Conservation (phyloP, 1,140 invertebrate genomes). For the Drosophila seguyi region DNA sequence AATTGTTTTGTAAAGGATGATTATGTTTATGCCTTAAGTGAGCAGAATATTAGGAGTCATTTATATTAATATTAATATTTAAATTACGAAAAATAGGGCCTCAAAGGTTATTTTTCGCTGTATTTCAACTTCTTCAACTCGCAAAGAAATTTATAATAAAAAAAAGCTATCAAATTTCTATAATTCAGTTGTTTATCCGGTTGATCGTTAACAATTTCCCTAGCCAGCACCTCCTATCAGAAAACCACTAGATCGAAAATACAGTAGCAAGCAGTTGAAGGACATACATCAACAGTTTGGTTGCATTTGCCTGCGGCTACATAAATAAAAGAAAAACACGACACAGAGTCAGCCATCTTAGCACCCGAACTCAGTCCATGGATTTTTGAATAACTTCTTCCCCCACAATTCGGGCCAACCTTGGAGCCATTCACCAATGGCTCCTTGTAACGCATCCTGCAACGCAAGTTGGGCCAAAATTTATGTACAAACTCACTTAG, state of each 20-base stretch:
- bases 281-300: constrained; percentile 18
- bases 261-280: background rate
- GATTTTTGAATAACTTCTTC: constrained; percentile 55
- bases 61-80: too few relatives aligned
- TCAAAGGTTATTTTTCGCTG: background rate
- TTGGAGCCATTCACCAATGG: constrained; percentile 16
- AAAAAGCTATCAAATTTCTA: too few relatives aligned
- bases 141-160: background rate
- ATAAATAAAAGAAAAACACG: constrained; percentile 60
- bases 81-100: too few relatives aligned
- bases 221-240: background rate
- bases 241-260: background rate
- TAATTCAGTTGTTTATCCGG: background rate
- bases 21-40: background rate
- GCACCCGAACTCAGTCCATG: constrained; percentile 34
- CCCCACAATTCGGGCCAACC: background rate
- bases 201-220: background rate
- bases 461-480: constrained; percentile 69
- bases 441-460: constrained; percentile 60
- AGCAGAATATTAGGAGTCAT: background rate
- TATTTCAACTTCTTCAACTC: background rate
- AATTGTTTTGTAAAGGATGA: background rate
- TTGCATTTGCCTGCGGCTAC: constrained; percentile 53
- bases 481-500: constrained; percentile 83
- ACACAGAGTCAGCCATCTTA: constrained; percentile 37